Evolutionary conservation across 2,113 vertebrate genomes (phyloP).

Genomic region (Rattus rattus): DNA sequence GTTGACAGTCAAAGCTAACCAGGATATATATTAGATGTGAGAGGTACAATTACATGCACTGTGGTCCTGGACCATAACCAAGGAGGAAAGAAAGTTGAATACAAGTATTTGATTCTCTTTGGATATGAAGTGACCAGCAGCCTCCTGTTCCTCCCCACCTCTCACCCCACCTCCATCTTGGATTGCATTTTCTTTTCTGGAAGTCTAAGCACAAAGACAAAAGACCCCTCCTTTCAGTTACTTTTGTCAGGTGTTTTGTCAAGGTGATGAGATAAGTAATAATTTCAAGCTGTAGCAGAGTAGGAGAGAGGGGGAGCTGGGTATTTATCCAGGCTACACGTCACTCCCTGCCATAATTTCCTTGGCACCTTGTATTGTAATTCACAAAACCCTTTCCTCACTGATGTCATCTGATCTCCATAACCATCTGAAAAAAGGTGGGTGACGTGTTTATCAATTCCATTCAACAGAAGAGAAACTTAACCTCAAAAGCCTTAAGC

Average conservation of each 20-base stretch:
- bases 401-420: neutral
- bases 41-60: neutral
- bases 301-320: too few relatives aligned
- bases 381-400: neutral
- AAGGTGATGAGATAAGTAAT: neutral
- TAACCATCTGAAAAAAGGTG: neutral
- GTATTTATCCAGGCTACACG: neutral
- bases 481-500: neutral
- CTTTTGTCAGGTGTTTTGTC: neutral
- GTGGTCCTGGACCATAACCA: neutral
- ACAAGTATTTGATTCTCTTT: neutral
- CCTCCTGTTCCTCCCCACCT: neutral
- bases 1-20: neutral
- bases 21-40: too few relatives aligned
- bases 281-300: neutral
- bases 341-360: neutral
- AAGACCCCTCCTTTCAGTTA: too few relatives aligned
- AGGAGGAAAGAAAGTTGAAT: neutral
- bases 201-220: neutral
- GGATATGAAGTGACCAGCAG: too few relatives aligned
- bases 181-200: too few relatives aligned
- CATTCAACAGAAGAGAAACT: neutral
- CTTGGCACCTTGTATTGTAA: neutral
- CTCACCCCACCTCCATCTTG: too few relatives aligned
- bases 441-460: neutral